Evolutionary conservation across 1,140 invertebrate genomes (phyloP).

Genomic region (Ceratosolen solmsi): DNA sequence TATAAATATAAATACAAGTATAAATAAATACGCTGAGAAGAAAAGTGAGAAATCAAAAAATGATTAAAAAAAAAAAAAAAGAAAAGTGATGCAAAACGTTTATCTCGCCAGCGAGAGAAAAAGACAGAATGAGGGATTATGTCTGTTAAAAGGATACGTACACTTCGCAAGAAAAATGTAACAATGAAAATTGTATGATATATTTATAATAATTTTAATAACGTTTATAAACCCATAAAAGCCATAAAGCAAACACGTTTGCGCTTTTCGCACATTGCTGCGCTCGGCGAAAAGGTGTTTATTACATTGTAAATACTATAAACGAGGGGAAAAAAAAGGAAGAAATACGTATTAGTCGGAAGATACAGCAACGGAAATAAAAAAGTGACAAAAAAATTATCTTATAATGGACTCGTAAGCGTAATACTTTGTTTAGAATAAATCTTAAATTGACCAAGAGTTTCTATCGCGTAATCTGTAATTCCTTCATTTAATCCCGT

Average conservation of each 20-base stretch:
- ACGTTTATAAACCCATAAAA: constrained; percentile 68
- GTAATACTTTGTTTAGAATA: constrained; percentile 73
- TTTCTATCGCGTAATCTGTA: constrained; percentile 52
- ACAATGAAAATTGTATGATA: constrained; percentile 67
- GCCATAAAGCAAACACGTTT: constrained; percentile 30
- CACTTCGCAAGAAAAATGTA: constrained; percentile 38
- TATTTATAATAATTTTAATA: constrained; percentile 75
- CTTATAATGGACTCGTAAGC: constrained; percentile 65
- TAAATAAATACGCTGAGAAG: constrained; percentile 54
- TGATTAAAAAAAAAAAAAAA: constrained; percentile 13
- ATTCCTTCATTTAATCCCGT: constrained; percentile 18
- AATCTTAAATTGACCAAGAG: constrained; percentile 72
- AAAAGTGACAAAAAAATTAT: constrained; percentile 57
- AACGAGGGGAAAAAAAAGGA: constrained; percentile 44
- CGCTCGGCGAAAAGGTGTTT: constrained; percentile 58
- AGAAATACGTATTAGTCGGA: constrained; percentile 60
- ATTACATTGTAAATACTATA: constrained; percentile 63
- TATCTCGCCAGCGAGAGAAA: constrained; percentile 19
- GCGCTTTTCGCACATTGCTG: constrained; percentile 49
- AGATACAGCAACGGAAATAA: constrained; percentile 56
- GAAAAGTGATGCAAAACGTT: constrained; percentile 20
- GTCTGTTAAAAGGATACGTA: constrained; percentile 35
- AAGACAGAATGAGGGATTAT: constrained; percentile 27
- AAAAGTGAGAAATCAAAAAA: constrained; percentile 51
- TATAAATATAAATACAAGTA: constrained; percentile 54